A percentile compares a stretch with the other conserved stretches of the same genome.
phyloP scores from a whole-genome alignment of 2,797 vertebrate genomes.

The Hippopotamyrus pictus region DNA sequence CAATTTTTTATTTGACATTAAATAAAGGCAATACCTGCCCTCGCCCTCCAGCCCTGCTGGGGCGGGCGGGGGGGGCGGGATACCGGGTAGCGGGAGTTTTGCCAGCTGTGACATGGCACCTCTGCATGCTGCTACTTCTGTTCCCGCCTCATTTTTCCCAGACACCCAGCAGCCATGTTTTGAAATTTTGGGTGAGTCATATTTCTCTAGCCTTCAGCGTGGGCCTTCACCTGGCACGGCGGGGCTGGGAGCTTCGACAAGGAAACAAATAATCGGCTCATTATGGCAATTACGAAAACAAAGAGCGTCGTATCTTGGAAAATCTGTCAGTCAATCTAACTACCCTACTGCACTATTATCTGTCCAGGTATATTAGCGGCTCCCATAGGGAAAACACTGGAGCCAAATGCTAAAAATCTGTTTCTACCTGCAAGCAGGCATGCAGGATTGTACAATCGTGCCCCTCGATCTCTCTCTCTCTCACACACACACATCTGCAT shows the following conservation, averaged over 20 bases:
- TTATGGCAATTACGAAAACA: neutral
- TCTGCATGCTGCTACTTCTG: neutral
- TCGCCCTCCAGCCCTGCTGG: neutral
- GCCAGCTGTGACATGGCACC: neutral
- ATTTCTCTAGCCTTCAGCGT: neutral
- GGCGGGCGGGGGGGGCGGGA: neutral
- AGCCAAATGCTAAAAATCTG: conserved; percentile 1
- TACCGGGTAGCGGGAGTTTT: neutral
- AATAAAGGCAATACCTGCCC: neutral
- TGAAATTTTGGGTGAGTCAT: conserved; percentile 8
- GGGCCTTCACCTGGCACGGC: neutral
- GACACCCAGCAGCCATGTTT: conserved; percentile 4
- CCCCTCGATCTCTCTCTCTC: neutral
- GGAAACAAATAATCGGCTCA: conserved; percentile 8
- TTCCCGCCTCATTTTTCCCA: neutral
- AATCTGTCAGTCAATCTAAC: conserved; percentile 5
- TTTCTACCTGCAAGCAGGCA: neutral
- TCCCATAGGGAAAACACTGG: neutral
- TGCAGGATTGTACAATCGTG: neutral
- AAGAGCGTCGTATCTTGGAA: neutral
- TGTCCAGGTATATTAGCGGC: neutral
- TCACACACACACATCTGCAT: neutral
- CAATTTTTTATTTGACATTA: neutral
- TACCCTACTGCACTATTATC: neutral
- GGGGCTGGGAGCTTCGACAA: neutral